Evolutionary conservation across 2,113 vertebrate genomes (phyloP).

Genomic region (Entomyzon cyanotis): DNA sequence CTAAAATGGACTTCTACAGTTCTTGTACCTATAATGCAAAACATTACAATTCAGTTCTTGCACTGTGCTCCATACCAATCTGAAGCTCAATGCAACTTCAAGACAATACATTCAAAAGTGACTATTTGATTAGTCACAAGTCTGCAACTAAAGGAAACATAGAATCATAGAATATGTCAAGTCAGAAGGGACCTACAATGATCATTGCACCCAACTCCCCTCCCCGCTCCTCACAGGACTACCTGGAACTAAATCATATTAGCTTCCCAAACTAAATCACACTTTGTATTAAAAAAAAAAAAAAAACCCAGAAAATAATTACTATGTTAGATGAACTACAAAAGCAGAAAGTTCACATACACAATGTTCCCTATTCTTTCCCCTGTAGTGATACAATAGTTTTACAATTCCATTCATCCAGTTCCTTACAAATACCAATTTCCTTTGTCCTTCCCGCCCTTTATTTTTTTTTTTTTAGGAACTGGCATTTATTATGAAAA

Average conservation of each 20-base stretch:
- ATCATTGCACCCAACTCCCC: rapidly evolving
- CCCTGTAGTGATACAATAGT: background rate
- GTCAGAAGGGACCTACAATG: background rate
- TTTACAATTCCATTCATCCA: background rate
- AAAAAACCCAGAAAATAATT: background rate
- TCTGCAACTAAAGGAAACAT: background rate
- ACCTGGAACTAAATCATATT: background rate
- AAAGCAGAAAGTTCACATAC: background rate
- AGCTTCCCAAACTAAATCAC: background rate
- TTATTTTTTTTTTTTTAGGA: background rate
- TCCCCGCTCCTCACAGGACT: background rate
- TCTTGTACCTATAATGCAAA: conserved; percentile 76
- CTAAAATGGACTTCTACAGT: conserved; percentile 60
- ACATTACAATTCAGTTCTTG: conserved; percentile 61
- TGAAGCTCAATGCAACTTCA: background rate
- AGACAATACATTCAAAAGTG: background rate
- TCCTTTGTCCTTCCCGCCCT: rapidly evolving
- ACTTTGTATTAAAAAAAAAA: background rate
- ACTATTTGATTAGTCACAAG: background rate
- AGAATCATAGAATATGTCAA: background rate
- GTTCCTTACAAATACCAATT: background rate
- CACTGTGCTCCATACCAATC: background rate
- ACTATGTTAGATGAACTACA: background rate
- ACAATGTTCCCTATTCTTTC: background rate
- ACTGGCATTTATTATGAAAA: background rate